phyloP scores from a whole-genome alignment of 2,888 invertebrate genomes.

The Noctuana brunneofusca region DNA sequence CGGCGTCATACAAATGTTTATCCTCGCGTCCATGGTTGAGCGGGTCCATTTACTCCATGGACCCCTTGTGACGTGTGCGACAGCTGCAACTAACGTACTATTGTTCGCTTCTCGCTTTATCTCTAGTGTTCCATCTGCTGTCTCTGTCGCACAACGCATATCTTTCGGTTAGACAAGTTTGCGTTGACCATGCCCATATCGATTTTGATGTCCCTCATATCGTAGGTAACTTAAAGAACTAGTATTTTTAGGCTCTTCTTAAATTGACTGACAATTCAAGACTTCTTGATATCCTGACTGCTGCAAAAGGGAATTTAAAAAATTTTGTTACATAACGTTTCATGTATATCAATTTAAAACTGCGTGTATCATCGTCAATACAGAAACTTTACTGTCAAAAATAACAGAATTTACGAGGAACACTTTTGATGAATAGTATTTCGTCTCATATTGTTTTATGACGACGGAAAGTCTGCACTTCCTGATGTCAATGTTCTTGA shows the following conservation, averaged over 20 bases:
- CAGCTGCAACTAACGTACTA: slow-evolving; percentile 79
- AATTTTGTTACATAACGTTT: neutral
- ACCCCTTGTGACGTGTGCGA: slow-evolving; percentile 74
- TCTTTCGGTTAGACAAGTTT: slow-evolving; percentile 62
- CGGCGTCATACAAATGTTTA: slow-evolving; percentile 47
- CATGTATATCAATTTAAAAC: neutral
- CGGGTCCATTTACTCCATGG: slow-evolving; percentile 64
- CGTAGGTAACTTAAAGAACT: neutral
- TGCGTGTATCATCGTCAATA: slow-evolving; percentile 7
- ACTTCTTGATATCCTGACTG: neutral
- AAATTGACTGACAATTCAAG: no score
- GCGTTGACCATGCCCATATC: slow-evolving; percentile 59
- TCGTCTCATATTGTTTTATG: slow-evolving; percentile 15
- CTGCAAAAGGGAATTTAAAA: neutral
- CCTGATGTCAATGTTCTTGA: slow-evolving; percentile 21
- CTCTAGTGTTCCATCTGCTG: slow-evolving; percentile 41
- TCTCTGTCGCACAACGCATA: slow-evolving; percentile 61
- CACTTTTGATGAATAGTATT: slow-evolving; percentile 13
- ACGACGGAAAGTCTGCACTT: slow-evolving; percentile 18
- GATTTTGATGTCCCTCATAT: slow-evolving; percentile 51
- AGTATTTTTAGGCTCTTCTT: no score
- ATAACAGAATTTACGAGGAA: slow-evolving; percentile 4
- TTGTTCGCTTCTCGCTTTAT: slow-evolving; percentile 55
- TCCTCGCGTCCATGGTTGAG: slow-evolving; percentile 65
- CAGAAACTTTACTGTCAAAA: slow-evolving; percentile 20